Conservation (phyloP, 2,797 vertebrate species). For the Megalops cyprinoides region DNA sequence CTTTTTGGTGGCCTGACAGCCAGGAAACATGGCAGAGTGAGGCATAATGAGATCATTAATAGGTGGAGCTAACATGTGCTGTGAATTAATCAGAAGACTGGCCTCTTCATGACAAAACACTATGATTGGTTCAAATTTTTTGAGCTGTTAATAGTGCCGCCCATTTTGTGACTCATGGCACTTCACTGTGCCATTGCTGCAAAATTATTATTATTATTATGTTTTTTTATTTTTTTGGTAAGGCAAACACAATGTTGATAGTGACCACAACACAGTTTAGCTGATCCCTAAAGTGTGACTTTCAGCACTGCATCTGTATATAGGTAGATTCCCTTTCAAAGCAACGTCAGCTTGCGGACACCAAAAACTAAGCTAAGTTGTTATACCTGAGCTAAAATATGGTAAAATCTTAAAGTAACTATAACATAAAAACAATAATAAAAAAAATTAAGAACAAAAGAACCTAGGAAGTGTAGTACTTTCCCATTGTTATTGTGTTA, state of each 20-base stretch:
- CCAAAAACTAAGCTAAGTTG: background rate
- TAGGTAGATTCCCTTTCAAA: background rate
- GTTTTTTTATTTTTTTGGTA: background rate
- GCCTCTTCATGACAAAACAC: too few species aligned
- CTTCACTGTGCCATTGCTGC: background rate
- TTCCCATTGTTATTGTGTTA: slow-evolving; percentile 44
- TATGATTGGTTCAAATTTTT: too few species aligned
- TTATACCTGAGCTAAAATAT: slow-evolving; percentile 19
- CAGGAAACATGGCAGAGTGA: background rate
- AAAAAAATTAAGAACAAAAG: background rate
- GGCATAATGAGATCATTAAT: background rate
- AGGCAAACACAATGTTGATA: background rate
- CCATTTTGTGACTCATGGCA: background rate
- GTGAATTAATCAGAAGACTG: background rate
- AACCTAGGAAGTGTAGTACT: background rate
- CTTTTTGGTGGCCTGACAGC: background rate
- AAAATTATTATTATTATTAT: background rate
- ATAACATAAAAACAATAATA: background rate
- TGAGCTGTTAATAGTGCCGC: too few species aligned
- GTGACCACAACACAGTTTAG: too few species aligned
- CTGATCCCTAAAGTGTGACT: background rate
- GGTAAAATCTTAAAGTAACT: slow-evolving; percentile 25
- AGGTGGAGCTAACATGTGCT: background rate
- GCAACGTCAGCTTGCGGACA: background rate
- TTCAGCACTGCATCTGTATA: background rate